Conservation (phyloP, 2,113 vertebrate species). For the Meleagris gallopavo region DNA sequence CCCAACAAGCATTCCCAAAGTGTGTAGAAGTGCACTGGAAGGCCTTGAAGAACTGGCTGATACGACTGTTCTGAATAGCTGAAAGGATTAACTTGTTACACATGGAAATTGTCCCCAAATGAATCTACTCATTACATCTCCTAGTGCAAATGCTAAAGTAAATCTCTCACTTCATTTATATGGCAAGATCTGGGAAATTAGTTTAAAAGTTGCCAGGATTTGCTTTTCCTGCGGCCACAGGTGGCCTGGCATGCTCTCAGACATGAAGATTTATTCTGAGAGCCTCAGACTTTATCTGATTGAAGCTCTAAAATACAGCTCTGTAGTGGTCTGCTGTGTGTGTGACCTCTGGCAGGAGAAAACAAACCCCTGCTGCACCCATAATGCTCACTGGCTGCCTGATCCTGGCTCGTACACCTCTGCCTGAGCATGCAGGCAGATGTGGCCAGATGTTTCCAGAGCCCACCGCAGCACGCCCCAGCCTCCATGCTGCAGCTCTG, state of each 20-base stretch:
- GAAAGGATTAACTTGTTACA: conserved; percentile 33
- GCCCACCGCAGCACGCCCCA: neutral
- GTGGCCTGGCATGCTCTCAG: conserved; percentile 21
- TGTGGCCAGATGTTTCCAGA: neutral
- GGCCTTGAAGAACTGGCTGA: neutral
- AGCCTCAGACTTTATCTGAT: neutral
- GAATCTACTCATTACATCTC: neutral
- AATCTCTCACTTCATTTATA: conserved; percentile 32
- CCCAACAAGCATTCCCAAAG: neutral
- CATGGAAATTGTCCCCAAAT: conserved; percentile 7
- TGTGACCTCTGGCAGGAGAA: neutral
- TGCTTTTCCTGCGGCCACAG: conserved; percentile 21
- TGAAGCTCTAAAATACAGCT: neutral
- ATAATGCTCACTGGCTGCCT: neutral
- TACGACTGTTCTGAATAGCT: neutral
- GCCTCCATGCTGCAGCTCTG: accelerated
- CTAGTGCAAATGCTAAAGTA: conserved; percentile 19
- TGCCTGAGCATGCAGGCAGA: neutral
- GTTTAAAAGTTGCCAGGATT: conserved; percentile 20
- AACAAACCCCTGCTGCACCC: accelerated
- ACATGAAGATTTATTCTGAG: neutral
- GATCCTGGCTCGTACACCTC: neutral
- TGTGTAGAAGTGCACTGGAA: neutral
- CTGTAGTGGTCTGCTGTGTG: neutral
- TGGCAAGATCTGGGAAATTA: conserved; percentile 8